Evolutionary conservation across 2,797 vertebrate species (phyloP), one percentile per base, ranked within the genome.

Genomic region (Acipenser ruthenus): DNA sequence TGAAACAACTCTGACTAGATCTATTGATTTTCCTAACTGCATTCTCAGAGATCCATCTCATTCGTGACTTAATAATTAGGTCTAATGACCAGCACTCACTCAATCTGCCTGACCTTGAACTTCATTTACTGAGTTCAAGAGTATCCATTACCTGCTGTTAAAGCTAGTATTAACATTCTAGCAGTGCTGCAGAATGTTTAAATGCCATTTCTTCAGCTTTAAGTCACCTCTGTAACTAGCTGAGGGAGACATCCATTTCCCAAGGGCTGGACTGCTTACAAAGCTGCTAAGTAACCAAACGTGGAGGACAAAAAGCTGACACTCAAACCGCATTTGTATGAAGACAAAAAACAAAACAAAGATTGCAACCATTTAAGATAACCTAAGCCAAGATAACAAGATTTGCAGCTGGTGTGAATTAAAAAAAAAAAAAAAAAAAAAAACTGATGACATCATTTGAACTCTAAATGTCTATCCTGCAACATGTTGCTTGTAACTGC

Each of bases 101-200:
- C 88, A 87, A 85, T 86, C 83, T 82, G 79, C 78, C 80, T 87
- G 91, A 93, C 91, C 92, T 92, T 93, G 91, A 91, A 89, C 88
- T 90, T 63, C 49, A 67, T 67, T 67, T 62, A 59, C 59, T 8
- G 49, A 13, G 49, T 62, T 47, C 49, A 18, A 49, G 49, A 50
- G 66, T 60, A 23, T 62, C 50, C 48, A 61, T 67, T 67, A 61
- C 56, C 9, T 6, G 9, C 59, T 50, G 49, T 51, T 61, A 13
- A 51, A 50, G 80, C 0, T 71, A 78, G 78, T 78, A 82, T 82
- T 81, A 78, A 79, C 76, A 84, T 86, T 88, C 89, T 88, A 85
- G 84, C 79, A 87, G 87, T 81, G 82, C 81, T 86, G 79, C 77
- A 79, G 82, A 83, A 55, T 64, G 81, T 84, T 15, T 63, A 68